Evolutionary conservation across 2,888 invertebrate genomes (phyloP), one percentile per base, ranked within the genome.

Genomic region (Zaprionus lineosus): DNA sequence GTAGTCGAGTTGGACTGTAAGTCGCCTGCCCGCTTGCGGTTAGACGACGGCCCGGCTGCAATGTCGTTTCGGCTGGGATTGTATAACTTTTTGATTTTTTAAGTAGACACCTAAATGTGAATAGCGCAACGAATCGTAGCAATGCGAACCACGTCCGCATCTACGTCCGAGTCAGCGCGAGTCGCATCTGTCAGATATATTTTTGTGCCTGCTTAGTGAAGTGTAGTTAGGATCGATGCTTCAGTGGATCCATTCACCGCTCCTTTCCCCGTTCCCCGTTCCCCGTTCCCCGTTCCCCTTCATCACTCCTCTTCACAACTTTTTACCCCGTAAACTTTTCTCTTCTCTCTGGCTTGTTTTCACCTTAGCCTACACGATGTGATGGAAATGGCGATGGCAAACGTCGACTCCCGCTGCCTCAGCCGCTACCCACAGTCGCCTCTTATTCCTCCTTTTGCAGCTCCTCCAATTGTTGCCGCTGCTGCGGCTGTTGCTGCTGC

Each of bases 51-150:
- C 53, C 52, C 43, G 70, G 41, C 50, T 70, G 68, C 68, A 64
- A 70, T 70, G 71, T 64, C 68, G 68, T 70, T 68, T 68, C 64
- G 71, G 65, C 63, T 68, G 59, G 57, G 62, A 75, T 77, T 82
- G 83, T 82, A 82, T 78, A 77, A 83, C 83, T 75, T 77, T 77
- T 77, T 82, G 76, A 78, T 82, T 83, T 81, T 74, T 84, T 81
- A 81, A 81, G 79, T 81, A 82, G 79, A 84, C 84, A 81, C 82
- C 83, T 82, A 79, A 78, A 84, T 82, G 84, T 82, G 79, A 81
- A 84, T 78, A 81, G 79, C 79, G 84, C 82, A 81, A 51, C 84
- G 84, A 79, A 81, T 78, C 84, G 78, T 73, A 77, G 82, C 78
- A 69, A 74, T 69, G 74, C 64, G 57, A 72, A 31, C 59, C 66